These are phyloP conservation scores for Murina feae DNA, from an alignment of 2,113 vertebrate species.

Conservation along the genomic window DNA sequence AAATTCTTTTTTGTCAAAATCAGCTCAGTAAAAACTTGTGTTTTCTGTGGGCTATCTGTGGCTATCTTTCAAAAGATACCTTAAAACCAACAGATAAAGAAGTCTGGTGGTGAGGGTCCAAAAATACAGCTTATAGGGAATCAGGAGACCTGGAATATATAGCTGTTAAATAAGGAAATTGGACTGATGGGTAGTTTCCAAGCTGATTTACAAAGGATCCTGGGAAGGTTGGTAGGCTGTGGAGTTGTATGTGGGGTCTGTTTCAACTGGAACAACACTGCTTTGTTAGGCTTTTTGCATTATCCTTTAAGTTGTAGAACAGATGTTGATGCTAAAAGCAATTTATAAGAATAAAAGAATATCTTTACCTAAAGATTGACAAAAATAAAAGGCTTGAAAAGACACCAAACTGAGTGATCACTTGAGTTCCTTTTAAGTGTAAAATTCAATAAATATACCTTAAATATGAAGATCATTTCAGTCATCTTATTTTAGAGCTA, in stretches of 20 bases:
- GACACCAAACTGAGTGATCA: neutral
- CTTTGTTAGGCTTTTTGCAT: neutral
- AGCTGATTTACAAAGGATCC: neutral
- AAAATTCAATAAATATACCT: neutral
- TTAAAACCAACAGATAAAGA: neutral
- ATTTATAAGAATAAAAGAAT: no score
- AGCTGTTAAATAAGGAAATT: neutral
- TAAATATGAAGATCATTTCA: conserved; percentile 26
- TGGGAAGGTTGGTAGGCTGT: neutral
- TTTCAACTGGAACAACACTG: neutral
- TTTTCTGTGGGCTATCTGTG: neutral
- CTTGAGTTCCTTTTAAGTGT: neutral
- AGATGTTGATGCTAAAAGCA: neutral
- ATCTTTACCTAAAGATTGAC: neutral
- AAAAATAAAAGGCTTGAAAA: conserved; percentile 24
- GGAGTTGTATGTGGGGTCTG: neutral
- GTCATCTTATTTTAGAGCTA: conserved; percentile 4
- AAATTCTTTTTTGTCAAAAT: conserved; percentile 18
- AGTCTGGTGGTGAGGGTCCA: neutral
- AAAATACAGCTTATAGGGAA: neutral
- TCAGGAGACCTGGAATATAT: neutral
- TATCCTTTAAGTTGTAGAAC: conserved; percentile 17
- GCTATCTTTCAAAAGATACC: neutral
- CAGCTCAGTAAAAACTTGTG: neutral
- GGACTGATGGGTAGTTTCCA: neutral